phyloP scores from a whole-genome alignment of 2,797 vertebrate genomes.

The Sarcophilus harrisii region DNA sequence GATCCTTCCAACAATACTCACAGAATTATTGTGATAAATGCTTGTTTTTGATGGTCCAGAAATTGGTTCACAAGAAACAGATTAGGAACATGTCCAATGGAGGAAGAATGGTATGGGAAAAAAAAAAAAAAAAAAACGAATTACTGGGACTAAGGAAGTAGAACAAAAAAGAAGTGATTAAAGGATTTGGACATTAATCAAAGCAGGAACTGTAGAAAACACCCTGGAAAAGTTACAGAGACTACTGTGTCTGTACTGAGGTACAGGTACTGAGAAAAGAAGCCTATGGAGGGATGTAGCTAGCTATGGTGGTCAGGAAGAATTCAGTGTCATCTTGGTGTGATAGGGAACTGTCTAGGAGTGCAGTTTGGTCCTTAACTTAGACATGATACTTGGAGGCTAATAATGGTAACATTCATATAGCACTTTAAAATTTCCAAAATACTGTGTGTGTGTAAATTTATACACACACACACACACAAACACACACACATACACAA shows the following conservation, averaged over 20 bases:
- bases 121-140: neutral
- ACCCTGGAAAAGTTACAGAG: neutral
- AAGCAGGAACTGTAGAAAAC: neutral
- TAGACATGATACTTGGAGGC: neutral
- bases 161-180: neutral
- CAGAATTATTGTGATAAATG: conserved; percentile 7
- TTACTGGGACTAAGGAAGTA: neutral
- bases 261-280: neutral
- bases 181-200: neutral
- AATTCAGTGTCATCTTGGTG: neutral
- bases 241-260: too few relatives aligned
- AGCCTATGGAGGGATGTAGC: neutral
- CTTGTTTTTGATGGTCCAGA: conserved; percentile 39
- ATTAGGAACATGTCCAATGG: neutral
- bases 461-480: too few relatives aligned
- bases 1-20: neutral
- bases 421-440: neutral
- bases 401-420: neutral
- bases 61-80: conserved; percentile 34
- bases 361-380: neutral
- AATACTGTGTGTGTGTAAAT: neutral
- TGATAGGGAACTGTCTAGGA: neutral
- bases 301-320: neutral
- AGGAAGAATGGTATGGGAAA: neutral
- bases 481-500: too few relatives aligned